A percentile compares a stretch with the other conserved stretches of the same genome.
These are phyloP conservation scores for Deroplatys truncata DNA, from an alignment of 2,888 invertebrate species.

Conservation along the genomic window DNA sequence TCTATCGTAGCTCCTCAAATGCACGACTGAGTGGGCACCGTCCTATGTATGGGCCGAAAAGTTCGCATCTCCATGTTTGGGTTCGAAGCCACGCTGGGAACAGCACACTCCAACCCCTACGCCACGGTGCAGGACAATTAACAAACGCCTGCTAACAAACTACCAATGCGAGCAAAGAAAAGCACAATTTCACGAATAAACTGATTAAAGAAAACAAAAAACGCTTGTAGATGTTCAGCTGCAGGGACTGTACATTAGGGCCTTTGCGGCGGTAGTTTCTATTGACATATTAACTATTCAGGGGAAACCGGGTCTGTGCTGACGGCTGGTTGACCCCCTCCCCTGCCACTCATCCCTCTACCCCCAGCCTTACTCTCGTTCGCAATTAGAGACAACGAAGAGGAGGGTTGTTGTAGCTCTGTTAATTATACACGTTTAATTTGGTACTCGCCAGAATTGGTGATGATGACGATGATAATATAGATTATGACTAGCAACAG, in stretches of 20 bases:
- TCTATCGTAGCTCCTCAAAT: no score
- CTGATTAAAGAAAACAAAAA: not conserved
- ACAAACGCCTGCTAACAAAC: not conserved
- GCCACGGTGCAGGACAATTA: no score
- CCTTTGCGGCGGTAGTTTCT: constrained; percentile 1
- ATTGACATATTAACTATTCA: constrained; percentile 29
- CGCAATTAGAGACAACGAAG: constrained; percentile 14
- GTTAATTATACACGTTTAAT: constrained; percentile 25
- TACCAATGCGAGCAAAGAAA: not conserved
- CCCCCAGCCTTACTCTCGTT: not conserved
- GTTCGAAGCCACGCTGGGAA: no score
- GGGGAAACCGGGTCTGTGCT: not conserved
- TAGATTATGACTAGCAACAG: not conserved
- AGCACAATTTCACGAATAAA: not conserved
- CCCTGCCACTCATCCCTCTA: not conserved
- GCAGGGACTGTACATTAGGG: constrained; percentile 3
- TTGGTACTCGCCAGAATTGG: constrained; percentile 19
- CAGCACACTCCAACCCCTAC: no score
- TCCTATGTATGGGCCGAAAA: no score
- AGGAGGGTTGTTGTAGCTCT: not conserved
- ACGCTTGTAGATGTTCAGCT: not conserved
- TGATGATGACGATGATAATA: constrained; percentile 6
- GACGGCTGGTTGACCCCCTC: not conserved
- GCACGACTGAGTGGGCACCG: no score
- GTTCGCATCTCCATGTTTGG: no score